These are phyloP conservation scores for Psococerastis gibbosa DNA, from an alignment of 2,888 invertebrate species.

Conservation along the genomic window DNA sequence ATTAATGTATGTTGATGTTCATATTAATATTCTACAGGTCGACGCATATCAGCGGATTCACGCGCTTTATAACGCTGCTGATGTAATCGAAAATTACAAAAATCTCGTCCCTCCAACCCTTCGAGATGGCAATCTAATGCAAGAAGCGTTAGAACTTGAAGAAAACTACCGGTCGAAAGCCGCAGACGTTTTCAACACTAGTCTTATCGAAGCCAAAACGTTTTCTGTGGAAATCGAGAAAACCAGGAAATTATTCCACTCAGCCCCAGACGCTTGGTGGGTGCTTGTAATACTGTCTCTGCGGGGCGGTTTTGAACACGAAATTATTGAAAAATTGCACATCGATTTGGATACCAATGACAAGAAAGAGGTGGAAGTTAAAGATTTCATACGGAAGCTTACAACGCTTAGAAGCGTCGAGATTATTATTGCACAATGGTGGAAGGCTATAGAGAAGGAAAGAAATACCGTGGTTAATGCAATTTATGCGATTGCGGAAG, in stretches of 20 bases:
- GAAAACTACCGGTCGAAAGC: slow-evolving; percentile 34
- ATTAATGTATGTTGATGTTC: too few relatives aligned
- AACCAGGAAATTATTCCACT: neutral
- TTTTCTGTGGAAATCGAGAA: neutral
- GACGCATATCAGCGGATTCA: slow-evolving; percentile 49
- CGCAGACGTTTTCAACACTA: slow-evolving; percentile 17
- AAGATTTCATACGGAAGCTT: neutral
- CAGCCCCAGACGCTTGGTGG: slow-evolving; percentile 26
- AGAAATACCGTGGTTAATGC: slow-evolving; percentile 22
- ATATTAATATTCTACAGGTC: too few relatives aligned
- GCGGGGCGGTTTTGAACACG: slow-evolving; percentile 20
- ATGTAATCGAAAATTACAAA: slow-evolving; percentile 27
- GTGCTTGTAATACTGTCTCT: slow-evolving; percentile 23
- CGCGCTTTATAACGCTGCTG: slow-evolving; percentile 41
- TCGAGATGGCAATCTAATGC: slow-evolving; percentile 28
- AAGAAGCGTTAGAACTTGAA: slow-evolving; percentile 33
- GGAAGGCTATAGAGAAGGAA: slow-evolving; percentile 18
- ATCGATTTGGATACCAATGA: neutral
- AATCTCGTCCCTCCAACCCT: slow-evolving; percentile 29
- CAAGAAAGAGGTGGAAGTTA: neutral
- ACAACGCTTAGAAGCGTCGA: neutral
- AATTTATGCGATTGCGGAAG: slow-evolving; percentile 22
- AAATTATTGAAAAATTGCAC: neutral
- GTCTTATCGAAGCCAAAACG: neutral
- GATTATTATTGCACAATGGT: slow-evolving; percentile 19